Evolutionary conservation across 1,140 invertebrate species (phyloP).

Genomic region (Drosophila azteca): DNA sequence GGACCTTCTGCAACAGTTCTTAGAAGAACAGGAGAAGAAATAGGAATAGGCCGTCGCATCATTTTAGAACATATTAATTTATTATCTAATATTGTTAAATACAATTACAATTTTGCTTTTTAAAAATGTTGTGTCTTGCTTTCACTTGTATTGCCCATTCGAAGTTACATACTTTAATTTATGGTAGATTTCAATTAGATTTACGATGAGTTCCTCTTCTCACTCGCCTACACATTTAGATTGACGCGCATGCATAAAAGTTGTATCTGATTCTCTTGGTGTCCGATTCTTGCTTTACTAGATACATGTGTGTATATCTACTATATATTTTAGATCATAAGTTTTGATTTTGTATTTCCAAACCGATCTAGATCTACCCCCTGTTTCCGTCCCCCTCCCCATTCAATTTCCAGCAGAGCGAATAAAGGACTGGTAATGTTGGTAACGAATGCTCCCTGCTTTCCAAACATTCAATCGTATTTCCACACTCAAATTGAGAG

Average conservation of each 20-base stretch:
- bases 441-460: no score
- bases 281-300: conserved; percentile 27
- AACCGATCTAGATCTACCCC: conserved; percentile 10
- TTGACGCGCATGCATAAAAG: conserved; percentile 76
- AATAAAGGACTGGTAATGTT: conserved; percentile 1
- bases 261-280: conserved; percentile 35
- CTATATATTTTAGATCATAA: conserved; percentile 27
- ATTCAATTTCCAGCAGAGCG: conserved; percentile 5
- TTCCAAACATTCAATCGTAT: no score
- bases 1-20: conserved; percentile 90
- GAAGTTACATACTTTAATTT: conserved; percentile 27
- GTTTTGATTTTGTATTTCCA: conserved; percentile 13
- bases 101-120: conserved; percentile 73
- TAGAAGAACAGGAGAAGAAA: conserved; percentile 85
- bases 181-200: conserved; percentile 15
- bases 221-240: conserved; percentile 72
- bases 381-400: no score
- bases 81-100: conserved; percentile 81
- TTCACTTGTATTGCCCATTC: conserved; percentile 38
- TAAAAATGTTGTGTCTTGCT: conserved; percentile 60
- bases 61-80: conserved; percentile 81
- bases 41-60: conserved; percentile 20
- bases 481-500: no score
- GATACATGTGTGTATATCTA: conserved; percentile 5
- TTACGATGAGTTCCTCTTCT: conserved; percentile 19